phyloP scores from a whole-genome alignment of 2,113 vertebrate genomes.

The Rhipidura dahli region DNA sequence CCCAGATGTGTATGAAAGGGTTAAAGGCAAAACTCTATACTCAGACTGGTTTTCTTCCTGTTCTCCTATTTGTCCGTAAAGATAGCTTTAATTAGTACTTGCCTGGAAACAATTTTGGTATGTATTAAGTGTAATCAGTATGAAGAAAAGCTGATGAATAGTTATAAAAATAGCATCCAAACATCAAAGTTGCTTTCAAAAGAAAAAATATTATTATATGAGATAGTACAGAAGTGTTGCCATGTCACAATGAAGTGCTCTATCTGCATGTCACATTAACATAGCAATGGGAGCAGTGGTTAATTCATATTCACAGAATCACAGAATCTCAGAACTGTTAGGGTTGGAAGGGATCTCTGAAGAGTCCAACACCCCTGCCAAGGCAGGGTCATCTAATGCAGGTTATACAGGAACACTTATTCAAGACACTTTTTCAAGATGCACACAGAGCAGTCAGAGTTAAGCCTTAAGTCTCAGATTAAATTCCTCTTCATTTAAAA shows the following conservation, averaged over 20 bases:
- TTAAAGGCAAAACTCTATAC: slow-evolving; percentile 13
- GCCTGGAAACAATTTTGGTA: slow-evolving; percentile 43
- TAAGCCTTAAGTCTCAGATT: not conserved
- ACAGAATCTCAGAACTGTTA: not conserved
- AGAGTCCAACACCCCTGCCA: not conserved
- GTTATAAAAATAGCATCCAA: slow-evolving; percentile 47
- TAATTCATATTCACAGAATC: not conserved
- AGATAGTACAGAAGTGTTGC: not conserved
- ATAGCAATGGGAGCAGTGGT: not conserved
- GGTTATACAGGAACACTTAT: not conserved
- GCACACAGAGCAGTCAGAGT: not conserved
- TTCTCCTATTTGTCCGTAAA: slow-evolving; percentile 57
- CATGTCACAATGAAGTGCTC: not conserved
- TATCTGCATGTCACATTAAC: not conserved
- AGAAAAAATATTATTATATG: slow-evolving; percentile 18
- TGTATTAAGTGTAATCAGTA: slow-evolving; percentile 58
- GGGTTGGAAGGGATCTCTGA: not conserved
- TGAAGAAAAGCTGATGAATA: slow-evolving; percentile 63
- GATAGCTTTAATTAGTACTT: slow-evolving; percentile 58
- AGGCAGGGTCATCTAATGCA: not conserved
- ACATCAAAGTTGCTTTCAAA: slow-evolving; percentile 35
- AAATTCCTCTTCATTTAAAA: not conserved
- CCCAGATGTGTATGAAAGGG: not conserved
- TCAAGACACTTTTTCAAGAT: not conserved
- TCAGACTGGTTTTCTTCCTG: not conserved